A percentile compares a stretch with the other conserved stretches of the same genome.
Evolutionary conservation across 2,888 invertebrate species (phyloP).

Genomic region (Piscicola geometra): DNA sequence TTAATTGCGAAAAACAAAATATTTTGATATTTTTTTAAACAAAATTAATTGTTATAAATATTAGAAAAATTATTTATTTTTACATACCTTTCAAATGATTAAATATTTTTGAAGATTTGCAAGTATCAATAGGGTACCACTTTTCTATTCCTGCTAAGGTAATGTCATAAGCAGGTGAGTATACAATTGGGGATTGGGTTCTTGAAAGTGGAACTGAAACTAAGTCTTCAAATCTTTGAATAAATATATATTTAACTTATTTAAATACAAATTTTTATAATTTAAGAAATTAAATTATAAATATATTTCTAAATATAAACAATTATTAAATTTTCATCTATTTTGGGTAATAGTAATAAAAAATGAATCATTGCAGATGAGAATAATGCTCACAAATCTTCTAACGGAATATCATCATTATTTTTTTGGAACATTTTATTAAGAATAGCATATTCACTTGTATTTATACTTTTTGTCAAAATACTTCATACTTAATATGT

Average conservation of each 20-base stretch:
- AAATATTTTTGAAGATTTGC: conserved; percentile 75
- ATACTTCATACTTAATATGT: too few species aligned
- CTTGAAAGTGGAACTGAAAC: conserved; percentile 14
- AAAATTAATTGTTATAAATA: too few species aligned
- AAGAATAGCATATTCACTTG: too few species aligned
- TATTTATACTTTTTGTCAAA: too few species aligned
- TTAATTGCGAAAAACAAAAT: conserved; percentile 48
- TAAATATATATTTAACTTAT: too few species aligned
- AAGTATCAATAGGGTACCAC: conserved; percentile 80
- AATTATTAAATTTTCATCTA: too few species aligned
- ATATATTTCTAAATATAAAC: too few species aligned
- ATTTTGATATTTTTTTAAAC: neutral
- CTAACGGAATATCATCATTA: neutral
- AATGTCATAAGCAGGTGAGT: conserved; percentile 71
- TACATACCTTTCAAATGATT: conserved; percentile 54
- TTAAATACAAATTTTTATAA: too few species aligned
- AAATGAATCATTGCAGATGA: too few species aligned
- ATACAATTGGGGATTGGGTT: conserved; percentile 72
- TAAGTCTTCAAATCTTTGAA: conserved; percentile 9
- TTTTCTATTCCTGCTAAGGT: conserved; percentile 75
- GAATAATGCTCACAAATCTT: neutral
- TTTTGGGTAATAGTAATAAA: too few species aligned
- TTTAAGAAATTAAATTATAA: too few species aligned
- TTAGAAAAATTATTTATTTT: too few species aligned
- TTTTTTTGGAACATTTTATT: neutral